These are phyloP conservation scores for Elysia crispata DNA, from an alignment of 2,888 invertebrate species.

Conservation along the genomic window DNA sequence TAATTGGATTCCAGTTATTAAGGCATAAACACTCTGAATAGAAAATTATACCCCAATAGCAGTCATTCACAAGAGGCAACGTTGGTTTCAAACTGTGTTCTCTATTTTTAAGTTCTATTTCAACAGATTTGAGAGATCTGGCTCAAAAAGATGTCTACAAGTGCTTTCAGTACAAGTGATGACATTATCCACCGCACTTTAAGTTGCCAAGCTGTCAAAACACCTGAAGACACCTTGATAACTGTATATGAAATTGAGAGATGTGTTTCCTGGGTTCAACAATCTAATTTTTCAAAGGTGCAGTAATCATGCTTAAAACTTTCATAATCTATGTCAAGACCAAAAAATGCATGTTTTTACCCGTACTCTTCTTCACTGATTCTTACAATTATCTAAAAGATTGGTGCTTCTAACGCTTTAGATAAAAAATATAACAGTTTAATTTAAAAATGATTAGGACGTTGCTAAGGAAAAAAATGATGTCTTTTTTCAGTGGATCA, in stretches of 20 bases:
- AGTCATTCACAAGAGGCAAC: no score
- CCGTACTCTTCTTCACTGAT: not conserved
- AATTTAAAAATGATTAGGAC: no score
- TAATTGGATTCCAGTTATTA: no score
- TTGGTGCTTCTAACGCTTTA: no score
- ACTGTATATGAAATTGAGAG: constrained; percentile 81
- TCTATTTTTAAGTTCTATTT: not conserved
- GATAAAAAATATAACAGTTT: no score
- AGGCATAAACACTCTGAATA: no score
- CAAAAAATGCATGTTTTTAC: not conserved
- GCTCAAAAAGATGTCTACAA: constrained; percentile 29
- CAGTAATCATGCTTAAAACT: constrained; percentile 48
- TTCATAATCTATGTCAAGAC: no score
- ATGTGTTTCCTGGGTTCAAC: constrained; percentile 85
- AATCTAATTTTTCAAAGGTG: constrained; percentile 84
- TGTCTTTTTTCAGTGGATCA: no score
- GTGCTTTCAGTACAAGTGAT: constrained; percentile 59
- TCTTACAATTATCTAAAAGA: no score
- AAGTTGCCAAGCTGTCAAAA: constrained; percentile 17
- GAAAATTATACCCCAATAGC: no score
- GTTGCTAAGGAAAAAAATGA: no score
- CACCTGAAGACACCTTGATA: constrained; percentile 64
- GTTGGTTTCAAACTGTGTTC: no score
- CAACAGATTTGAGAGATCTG: not conserved
- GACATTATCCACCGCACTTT: constrained; percentile 55